These are phyloP conservation scores for Phthorimaea operculella DNA, from an alignment of 1,140 invertebrate genomes.

Conservation along the genomic window DNA sequence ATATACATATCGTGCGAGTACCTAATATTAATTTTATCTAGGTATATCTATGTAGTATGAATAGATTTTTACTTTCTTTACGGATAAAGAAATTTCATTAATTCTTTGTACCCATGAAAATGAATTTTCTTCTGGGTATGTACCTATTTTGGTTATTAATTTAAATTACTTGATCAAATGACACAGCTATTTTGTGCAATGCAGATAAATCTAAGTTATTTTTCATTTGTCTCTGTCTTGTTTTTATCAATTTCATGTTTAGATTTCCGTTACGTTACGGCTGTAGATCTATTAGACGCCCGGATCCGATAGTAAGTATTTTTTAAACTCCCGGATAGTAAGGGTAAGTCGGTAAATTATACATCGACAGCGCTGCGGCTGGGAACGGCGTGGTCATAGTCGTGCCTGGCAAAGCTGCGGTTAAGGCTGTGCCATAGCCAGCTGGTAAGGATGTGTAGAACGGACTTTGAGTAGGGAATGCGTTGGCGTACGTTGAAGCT, in stretches of 20 bases:
- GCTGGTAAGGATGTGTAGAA: constrained; percentile 36
- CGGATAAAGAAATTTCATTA: too few relatives aligned
- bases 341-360: constrained; percentile 52
- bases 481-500: constrained; percentile 35
- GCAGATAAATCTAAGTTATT: too few relatives aligned
- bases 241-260: not conserved
- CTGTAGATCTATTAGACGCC: constrained; percentile 33
- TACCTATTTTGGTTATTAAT: too few relatives aligned
- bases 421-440: constrained; percentile 37
- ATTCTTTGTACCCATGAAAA: too few relatives aligned
- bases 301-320: not conserved
- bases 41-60: too few relatives aligned
- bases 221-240: not conserved
- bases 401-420: constrained; percentile 29
- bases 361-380: constrained; percentile 34
- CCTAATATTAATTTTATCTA: too few relatives aligned
- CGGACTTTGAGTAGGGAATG: constrained; percentile 24
- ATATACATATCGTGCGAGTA: too few relatives aligned
- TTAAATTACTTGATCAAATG: too few relatives aligned
- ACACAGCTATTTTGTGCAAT: too few relatives aligned
- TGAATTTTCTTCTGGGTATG: too few relatives aligned
- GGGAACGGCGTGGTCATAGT: constrained; percentile 22
- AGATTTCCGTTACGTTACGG: not conserved
- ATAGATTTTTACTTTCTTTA: too few relatives aligned
- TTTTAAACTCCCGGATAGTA: constrained; percentile 54